Evolutionary conservation across 2,113 vertebrate species (phyloP).

Genomic region (Anarrhichthys ocellatus): DNA sequence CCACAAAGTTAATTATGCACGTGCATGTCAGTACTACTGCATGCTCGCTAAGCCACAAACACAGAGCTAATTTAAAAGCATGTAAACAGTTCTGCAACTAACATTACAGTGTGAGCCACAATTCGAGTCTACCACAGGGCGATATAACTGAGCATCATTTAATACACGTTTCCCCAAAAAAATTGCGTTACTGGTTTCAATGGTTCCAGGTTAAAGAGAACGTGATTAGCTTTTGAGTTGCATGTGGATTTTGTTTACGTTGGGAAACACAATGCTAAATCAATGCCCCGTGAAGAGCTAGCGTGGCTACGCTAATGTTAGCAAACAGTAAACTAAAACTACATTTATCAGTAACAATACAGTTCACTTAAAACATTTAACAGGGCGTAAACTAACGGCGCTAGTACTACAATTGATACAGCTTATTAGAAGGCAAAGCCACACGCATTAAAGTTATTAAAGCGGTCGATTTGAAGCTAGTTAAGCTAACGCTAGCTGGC

Average conservation of each 20-base stretch:
- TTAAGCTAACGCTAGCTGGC: constrained; percentile 29
- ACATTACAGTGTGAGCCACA: constrained; percentile 3
- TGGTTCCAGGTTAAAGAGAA: not conserved
- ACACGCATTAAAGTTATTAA: not conserved
- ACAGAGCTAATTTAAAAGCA: constrained; percentile 34
- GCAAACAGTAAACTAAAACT: constrained; percentile 37
- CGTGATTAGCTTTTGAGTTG: not conserved
- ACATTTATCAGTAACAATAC: not conserved
- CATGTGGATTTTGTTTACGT: constrained; percentile 36
- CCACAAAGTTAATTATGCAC: not conserved
- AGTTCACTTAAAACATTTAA: not conserved
- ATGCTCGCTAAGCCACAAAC: constrained; percentile 34
- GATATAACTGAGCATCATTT: not conserved
- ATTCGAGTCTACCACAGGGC: not conserved
- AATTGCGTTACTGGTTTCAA: fast-evolving
- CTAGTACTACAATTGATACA: fast-evolving
- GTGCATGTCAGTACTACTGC: not conserved
- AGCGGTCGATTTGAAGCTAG: constrained; percentile 2
- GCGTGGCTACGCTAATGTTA: constrained; percentile 44
- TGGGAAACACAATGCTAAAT: constrained; percentile 31
- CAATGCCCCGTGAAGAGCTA: constrained; percentile 40
- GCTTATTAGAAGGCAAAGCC: not conserved
- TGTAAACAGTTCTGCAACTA: constrained; percentile 55
- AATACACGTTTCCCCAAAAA: not conserved
- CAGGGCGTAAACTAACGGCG: fast-evolving